Conservation (phyloP, 2,888 invertebrate species). For the Thymelicus sylvestris region DNA sequence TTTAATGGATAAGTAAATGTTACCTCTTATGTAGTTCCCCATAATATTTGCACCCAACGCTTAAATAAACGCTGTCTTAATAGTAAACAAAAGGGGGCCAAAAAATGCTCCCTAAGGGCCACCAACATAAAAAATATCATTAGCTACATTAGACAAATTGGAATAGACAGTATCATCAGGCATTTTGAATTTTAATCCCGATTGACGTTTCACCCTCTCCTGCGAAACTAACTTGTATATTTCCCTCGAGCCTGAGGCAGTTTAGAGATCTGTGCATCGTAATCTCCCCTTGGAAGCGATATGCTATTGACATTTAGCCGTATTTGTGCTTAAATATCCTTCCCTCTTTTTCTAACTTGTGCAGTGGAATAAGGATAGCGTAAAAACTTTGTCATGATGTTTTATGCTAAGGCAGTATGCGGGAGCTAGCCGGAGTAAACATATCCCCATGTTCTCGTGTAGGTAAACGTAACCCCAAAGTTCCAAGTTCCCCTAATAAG, state of each 20-base stretch:
- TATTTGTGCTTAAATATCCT: constrained; percentile 44
- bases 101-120: constrained; percentile 24
- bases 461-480: constrained; percentile 78
- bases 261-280: constrained; percentile 47
- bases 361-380: constrained; percentile 47
- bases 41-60: no score
- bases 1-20: not conserved
- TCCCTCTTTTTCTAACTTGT: constrained; percentile 55
- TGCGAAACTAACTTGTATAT: constrained; percentile 67
- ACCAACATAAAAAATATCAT: constrained; percentile 32
- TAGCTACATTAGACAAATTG: constrained; percentile 67
- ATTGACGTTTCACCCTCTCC: constrained; percentile 72
- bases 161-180: constrained; percentile 59
- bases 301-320: constrained; percentile 56
- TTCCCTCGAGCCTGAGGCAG: constrained; percentile 73
- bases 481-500: constrained; percentile 83
- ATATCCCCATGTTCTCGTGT: constrained; percentile 71
- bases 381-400: constrained; percentile 46
- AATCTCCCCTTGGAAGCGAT: constrained; percentile 61
- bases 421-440: constrained; percentile 66
- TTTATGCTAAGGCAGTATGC: constrained; percentile 26
- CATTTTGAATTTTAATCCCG: constrained; percentile 73
- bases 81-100: constrained; percentile 16
- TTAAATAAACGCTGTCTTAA: not conserved
- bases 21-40: no score